These are phyloP conservation scores for Thalpophila matura DNA, from an alignment of 2,888 invertebrate genomes.

Conservation along the genomic window DNA sequence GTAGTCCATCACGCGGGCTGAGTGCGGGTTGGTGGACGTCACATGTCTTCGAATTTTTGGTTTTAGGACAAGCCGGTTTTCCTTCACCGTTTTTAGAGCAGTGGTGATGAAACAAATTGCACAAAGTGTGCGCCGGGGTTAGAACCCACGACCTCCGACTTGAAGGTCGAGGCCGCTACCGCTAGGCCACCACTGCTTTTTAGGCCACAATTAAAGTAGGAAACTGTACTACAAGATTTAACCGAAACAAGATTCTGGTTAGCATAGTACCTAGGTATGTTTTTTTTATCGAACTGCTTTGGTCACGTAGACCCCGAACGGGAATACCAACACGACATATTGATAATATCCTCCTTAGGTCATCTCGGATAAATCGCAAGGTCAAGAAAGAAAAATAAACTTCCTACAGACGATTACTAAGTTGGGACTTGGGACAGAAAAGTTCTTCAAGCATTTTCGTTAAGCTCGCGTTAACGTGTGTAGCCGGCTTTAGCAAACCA, in stretches of 20 bases:
- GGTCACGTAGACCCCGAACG: slow-evolving; percentile 1
- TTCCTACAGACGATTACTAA: background rate
- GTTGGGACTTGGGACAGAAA: background rate
- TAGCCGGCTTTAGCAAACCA: slow-evolving; percentile 4
- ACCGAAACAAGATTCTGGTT: background rate
- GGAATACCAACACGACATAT: slow-evolving; percentile 11
- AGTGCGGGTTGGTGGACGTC: too few relatives aligned
- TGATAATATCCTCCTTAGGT: slow-evolving; percentile 10
- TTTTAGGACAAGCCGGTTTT: too few relatives aligned
- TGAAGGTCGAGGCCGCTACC: too few relatives aligned
- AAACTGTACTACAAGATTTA: background rate
- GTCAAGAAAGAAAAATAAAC: background rate
- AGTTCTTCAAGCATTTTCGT: background rate
- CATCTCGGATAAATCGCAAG: slow-evolving; percentile 3
- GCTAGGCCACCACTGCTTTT: too few relatives aligned
- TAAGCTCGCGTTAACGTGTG: background rate
- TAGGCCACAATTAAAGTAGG: too few relatives aligned
- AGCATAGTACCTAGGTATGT: background rate
- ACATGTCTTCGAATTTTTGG: too few relatives aligned
- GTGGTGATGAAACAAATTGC: too few relatives aligned
- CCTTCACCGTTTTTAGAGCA: too few relatives aligned
- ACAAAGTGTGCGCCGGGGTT: too few relatives aligned
- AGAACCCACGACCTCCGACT: too few relatives aligned
- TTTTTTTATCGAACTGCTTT: background rate
- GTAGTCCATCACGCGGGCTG: too few relatives aligned